These are phyloP conservation scores for Dinomys branickii DNA, from an alignment of 2,113 vertebrate species.

Conservation along the genomic window DNA sequence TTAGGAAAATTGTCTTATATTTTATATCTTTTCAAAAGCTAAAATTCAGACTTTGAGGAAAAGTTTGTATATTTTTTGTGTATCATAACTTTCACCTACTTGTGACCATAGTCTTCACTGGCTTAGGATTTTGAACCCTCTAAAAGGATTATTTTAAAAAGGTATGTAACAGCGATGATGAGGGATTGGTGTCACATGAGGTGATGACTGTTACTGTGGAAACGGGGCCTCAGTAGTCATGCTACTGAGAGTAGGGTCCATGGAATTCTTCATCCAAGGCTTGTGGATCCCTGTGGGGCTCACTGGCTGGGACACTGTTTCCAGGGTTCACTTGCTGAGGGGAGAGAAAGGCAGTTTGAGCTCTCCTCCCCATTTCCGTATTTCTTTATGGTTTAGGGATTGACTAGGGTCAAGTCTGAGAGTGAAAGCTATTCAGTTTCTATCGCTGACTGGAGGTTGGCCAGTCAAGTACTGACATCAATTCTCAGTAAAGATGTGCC, in stretches of 20 bases:
- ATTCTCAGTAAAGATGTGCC: not conserved
- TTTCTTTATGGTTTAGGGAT: not conserved
- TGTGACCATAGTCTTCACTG: not conserved
- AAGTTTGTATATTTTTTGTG: not conserved
- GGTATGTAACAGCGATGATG: not conserved
- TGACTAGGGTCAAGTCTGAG: not conserved
- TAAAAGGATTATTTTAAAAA: slow-evolving; percentile 42
- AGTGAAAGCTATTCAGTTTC: not conserved
- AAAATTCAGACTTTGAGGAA: slow-evolving; percentile 49
- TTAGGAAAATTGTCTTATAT: slow-evolving; percentile 26
- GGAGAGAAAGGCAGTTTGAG: not conserved
- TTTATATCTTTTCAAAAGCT: slow-evolving; percentile 47
- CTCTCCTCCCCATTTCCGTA: not conserved
- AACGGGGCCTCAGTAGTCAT: not conserved
- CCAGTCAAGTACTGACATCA: not conserved
- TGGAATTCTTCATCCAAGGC: not conserved
- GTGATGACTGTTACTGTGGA: not conserved
- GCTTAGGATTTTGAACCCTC: not conserved
- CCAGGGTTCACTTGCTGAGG: not conserved
- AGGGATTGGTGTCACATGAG: not conserved
- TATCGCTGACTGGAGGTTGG: not conserved
- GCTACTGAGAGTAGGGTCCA: not conserved
- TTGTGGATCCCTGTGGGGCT: not conserved
- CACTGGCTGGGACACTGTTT: not conserved
- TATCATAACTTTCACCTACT: slow-evolving; percentile 8